Conservation (phyloP, 2,888 invertebrate species). For the Troides aeacus region DNA sequence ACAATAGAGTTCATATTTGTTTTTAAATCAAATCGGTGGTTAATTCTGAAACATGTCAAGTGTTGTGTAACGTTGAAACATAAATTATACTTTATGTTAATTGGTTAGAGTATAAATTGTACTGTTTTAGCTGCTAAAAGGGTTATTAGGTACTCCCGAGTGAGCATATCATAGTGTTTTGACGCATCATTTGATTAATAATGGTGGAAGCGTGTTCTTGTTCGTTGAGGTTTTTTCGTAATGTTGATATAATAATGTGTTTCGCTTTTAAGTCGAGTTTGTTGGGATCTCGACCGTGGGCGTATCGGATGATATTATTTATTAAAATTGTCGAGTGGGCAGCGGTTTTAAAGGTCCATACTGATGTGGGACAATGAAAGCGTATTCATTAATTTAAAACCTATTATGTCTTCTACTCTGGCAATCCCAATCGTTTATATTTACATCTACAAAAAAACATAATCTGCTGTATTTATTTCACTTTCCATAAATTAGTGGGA, state of each 20-base stretch:
- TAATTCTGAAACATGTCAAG: slow-evolving; percentile 22
- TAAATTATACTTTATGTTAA: slow-evolving; percentile 27
- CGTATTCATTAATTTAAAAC: too few species aligned
- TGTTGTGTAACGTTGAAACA: neutral
- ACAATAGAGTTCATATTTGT: slow-evolving; percentile 12
- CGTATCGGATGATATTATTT: slow-evolving; percentile 12
- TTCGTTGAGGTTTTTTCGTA: slow-evolving; percentile 50
- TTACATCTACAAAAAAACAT: too few species aligned
- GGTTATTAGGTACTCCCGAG: slow-evolving; percentile 73
- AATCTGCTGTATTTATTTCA: too few species aligned
- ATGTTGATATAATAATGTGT: slow-evolving; percentile 66
- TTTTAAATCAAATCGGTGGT: neutral
- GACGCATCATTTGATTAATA: slow-evolving; percentile 78
- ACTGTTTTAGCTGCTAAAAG: slow-evolving; percentile 34
- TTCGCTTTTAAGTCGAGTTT: slow-evolving; percentile 51
- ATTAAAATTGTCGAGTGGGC: slow-evolving; percentile 7
- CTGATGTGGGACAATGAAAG: too few species aligned
- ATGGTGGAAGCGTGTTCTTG: slow-evolving; percentile 70
- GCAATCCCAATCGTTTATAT: too few species aligned
- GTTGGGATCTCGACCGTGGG: slow-evolving; percentile 15
- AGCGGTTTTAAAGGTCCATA: too few species aligned
- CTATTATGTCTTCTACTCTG: too few species aligned
- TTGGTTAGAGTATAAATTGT: slow-evolving; percentile 27
- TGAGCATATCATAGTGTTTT: slow-evolving; percentile 77
- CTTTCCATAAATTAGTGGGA: too few species aligned